These are phyloP conservation scores for Elegia similella DNA, from an alignment of 2,888 invertebrate genomes.

Conservation along the genomic window DNA sequence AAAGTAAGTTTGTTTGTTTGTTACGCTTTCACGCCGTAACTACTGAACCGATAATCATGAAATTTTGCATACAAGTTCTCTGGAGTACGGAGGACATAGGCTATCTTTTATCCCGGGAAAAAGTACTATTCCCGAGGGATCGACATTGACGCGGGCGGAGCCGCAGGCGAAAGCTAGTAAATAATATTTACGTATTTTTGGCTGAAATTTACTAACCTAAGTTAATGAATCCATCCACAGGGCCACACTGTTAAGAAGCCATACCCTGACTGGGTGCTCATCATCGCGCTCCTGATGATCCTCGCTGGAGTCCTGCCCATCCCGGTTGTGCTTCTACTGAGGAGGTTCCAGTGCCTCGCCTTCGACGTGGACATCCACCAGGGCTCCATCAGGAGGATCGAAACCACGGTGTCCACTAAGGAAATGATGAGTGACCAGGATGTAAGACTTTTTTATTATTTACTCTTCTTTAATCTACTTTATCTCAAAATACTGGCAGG, in stretches of 20 bases:
- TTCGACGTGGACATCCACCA: conserved; percentile 95
- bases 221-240: conserved; percentile 61
- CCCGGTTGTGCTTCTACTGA: conserved; percentile 90
- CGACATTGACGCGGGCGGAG: too few species aligned
- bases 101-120: too few species aligned
- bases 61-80: too few species aligned
- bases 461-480: neutral
- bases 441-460: conserved; percentile 79
- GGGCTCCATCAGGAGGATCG: conserved; percentile 94
- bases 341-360: conserved; percentile 93
- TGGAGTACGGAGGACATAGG: too few species aligned
- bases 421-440: conserved; percentile 97
- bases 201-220: neutral
- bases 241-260: conserved; percentile 85
- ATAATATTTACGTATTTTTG: too few species aligned
- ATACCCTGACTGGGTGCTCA: conserved; percentile 92
- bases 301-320: conserved; percentile 92
- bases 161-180: too few species aligned
- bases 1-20: too few species aligned
- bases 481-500: neutral
- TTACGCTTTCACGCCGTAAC: too few species aligned
- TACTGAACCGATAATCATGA: too few species aligned
- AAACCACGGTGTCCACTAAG: conserved; percentile 95
- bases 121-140: too few species aligned
- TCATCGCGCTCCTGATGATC: conserved; percentile 88